Evolutionary conservation across 2,113 vertebrate species (phyloP).

Genomic region (Vanacampus margaritifer): DNA sequence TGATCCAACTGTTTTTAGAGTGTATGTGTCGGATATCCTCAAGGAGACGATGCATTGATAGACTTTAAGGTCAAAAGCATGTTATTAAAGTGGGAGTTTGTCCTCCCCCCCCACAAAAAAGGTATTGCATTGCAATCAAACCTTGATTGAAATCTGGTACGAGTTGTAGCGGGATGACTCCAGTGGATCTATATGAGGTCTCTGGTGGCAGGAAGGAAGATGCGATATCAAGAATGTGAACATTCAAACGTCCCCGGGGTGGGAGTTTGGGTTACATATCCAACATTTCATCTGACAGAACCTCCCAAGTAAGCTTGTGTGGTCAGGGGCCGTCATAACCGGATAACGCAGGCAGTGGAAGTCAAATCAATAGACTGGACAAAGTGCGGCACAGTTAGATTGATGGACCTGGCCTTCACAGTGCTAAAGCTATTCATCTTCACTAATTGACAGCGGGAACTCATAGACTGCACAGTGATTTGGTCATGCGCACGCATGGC

Average conservation of each 20-base stretch:
- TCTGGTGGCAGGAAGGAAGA: constrained; percentile 36
- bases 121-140: constrained; percentile 52
- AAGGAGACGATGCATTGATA: constrained; percentile 16
- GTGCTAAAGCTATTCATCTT: constrained; percentile 54
- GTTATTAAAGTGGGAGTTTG: constrained; percentile 32
- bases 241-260: constrained; percentile 45
- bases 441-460: constrained; percentile 69
- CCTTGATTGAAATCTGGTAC: constrained; percentile 48
- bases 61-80: constrained; percentile 30
- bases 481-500: constrained; percentile 43
- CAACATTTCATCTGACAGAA: constrained; percentile 65
- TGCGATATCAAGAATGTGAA: constrained; percentile 59
- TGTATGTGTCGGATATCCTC: neutral
- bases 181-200: constrained; percentile 60
- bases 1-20: too few relatives aligned
- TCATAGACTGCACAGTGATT: constrained; percentile 48
- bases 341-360: constrained; percentile 42
- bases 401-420: constrained; percentile 63
- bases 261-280: constrained; percentile 65
- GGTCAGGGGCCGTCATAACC: constrained; percentile 57
- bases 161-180: constrained; percentile 45
- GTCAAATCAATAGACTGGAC: constrained; percentile 59
- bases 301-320: constrained; percentile 55
- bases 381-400: constrained; percentile 35
- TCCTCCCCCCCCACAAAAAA: constrained; percentile 3